Conservation (phyloP, 2,888 invertebrate species). For the Tricholauxania praeusta region DNA sequence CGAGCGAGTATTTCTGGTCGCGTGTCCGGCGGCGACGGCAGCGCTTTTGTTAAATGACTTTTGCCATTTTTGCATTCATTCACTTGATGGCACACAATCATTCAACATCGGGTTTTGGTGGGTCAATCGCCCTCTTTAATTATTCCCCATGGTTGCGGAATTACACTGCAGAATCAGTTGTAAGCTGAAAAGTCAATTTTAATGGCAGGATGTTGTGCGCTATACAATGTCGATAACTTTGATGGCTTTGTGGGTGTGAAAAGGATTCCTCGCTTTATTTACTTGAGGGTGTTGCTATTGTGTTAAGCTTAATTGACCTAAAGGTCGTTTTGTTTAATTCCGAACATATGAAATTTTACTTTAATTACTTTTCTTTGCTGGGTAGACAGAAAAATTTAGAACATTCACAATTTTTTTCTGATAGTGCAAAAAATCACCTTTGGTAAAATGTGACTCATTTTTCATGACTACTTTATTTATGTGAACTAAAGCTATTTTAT, state of each 20-base stretch:
- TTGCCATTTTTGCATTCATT: slow-evolving; percentile 8
- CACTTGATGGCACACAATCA: neutral
- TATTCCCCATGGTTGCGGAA: neutral
- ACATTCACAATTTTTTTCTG: no score
- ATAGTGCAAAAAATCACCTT: no score
- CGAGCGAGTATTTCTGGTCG: neutral
- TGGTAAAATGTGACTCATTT: no score
- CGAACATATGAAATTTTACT: no score
- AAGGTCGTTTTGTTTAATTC: neutral
- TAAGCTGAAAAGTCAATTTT: slow-evolving; percentile 23
- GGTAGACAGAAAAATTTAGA: no score
- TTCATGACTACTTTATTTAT: no score
- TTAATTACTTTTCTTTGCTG: no score
- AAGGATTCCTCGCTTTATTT: slow-evolving; percentile 16
- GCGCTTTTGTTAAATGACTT: neutral
- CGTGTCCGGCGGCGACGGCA: slow-evolving; percentile 9
- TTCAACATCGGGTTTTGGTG: neutral
- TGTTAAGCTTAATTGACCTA: neutral
- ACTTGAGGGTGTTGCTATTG: neutral
- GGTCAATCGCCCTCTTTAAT: neutral
- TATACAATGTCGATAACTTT: neutral
- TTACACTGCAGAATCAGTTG: neutral
- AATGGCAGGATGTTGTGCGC: neutral
- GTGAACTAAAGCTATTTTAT: no score
- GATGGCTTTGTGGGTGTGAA: slow-evolving; percentile 15